phyloP scores from a whole-genome alignment of 2,888 invertebrate genomes.

The Hetaerina titia region DNA sequence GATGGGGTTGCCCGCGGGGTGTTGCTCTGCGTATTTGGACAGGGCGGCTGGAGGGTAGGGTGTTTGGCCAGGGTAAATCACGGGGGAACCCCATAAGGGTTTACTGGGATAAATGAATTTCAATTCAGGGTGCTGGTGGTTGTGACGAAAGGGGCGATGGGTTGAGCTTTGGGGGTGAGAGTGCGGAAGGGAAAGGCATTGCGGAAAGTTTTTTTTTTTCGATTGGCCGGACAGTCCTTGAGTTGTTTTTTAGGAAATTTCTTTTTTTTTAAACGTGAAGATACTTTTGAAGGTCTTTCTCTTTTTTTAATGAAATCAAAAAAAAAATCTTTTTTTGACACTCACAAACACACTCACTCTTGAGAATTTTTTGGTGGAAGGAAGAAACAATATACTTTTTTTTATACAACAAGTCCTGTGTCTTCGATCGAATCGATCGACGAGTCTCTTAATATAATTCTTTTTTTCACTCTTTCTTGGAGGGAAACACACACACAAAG shows the following conservation, averaged over 20 bases:
- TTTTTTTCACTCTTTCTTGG: constrained; percentile 4
- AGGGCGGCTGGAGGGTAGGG: background rate
- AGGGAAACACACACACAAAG: constrained; percentile 42
- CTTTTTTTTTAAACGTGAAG: constrained; percentile 50
- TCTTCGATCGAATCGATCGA: constrained; percentile 10
- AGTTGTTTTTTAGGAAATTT: constrained; percentile 5
- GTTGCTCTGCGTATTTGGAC: background rate
- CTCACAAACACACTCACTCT: constrained; percentile 63
- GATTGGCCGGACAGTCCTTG: constrained; percentile 38
- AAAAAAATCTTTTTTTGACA: constrained; percentile 49
- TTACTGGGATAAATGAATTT: constrained; percentile 27
- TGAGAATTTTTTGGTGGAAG: constrained; percentile 48
- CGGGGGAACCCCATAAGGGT: background rate
- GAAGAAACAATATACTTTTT: constrained; percentile 38
- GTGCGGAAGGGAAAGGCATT: background rate
- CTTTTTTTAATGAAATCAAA: constrained; percentile 57
- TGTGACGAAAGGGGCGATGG: background rate
- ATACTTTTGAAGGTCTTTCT: constrained; percentile 41
- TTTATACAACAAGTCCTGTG: constrained; percentile 36
- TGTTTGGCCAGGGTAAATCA: constrained; percentile 34
- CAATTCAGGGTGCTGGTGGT: background rate
- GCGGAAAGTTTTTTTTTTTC: background rate
- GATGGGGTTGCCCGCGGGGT: background rate
- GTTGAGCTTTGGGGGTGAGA: background rate
- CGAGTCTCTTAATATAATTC: background rate